Evolutionary conservation across 2,888 invertebrate genomes (phyloP), one percentile per base, ranked within the genome.

Genomic region (Lepidocyrtoides sp.): DNA sequence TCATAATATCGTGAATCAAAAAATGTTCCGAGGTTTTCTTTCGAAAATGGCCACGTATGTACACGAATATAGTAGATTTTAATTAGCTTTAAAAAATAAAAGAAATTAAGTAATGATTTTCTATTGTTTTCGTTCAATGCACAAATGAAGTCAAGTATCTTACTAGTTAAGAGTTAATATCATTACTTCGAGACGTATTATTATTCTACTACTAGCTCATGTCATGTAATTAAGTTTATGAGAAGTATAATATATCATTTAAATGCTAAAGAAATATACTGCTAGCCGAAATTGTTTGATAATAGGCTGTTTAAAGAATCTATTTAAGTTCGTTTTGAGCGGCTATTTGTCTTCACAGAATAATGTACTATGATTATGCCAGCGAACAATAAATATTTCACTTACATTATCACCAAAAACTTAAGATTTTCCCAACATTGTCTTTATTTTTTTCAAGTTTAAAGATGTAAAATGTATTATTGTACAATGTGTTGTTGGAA

Each of bases 101-200:
- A 32, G 48, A 72, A 69, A 51, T 10, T 83, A 54, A 75, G 60
- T 72, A 75, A 83, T 32, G 54, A 90, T 84, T 84, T 90, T 75
- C 83, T 84, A 83, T 57, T 57, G 69, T 23, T 81, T 86, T 91
- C 72, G 51, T 77, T 81, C 91, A 91, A 91, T 91, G 91, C 91
- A 91, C 91, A 91, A 91, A 85, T 85, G 44, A 91, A 91, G 91
- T 91, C 91, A 91, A 75, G 7, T 57, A 29, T 10, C 41, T 26
- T 23, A 48, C 63, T 10, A 60, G 23, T 86, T 87, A 87, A 75
- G 86, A 20, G 48, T 48, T 63, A 63, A 1, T 20, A 63, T 23
- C n/a, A 29, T 63, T 36, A 36, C 32, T 17, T 66, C n/a, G 17
- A 17, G 5, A 66, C 14, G 66, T 66, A 66, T 36, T 72, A 72